A percentile compares a stretch with the other conserved stretches of the same genome.
Evolutionary conservation across 2,888 invertebrate genomes (phyloP).

Genomic region (Chromoteleia sp.): DNA sequence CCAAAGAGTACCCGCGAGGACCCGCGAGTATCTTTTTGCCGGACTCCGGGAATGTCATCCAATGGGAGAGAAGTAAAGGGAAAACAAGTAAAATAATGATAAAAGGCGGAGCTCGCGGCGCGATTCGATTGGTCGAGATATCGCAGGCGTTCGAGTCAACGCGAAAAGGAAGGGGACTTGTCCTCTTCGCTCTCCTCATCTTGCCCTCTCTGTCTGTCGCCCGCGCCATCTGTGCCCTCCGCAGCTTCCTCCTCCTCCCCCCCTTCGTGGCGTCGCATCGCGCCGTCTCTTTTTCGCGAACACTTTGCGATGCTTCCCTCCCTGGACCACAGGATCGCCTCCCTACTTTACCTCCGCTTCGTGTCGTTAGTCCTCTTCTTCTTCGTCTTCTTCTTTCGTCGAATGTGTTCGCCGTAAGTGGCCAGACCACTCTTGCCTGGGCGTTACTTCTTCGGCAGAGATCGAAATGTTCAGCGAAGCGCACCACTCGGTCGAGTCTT

Average conservation of each 20-base stretch:
- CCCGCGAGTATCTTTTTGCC: conserved; percentile 73
- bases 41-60: conserved; percentile 83
- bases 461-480: conserved; percentile 51
- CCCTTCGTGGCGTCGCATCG: too few relatives aligned
- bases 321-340: conserved; percentile 77
- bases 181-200: conserved; percentile 77
- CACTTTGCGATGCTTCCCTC: conserved; percentile 71
- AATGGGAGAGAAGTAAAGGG: conserved; percentile 84
- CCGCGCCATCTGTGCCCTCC: too few relatives aligned
- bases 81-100: conserved; percentile 85
- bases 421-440: conserved; percentile 59
- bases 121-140: conserved; percentile 85
- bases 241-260: conserved; percentile 26
- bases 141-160: conserved; percentile 84
- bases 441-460: conserved; percentile 53
- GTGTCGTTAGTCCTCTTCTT: conserved; percentile 69
- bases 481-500: conserved; percentile 47
- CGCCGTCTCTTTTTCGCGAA: conserved; percentile 50
- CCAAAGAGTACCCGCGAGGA: conserved; percentile 72
- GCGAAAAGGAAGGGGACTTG: conserved; percentile 78
- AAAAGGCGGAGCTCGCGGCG: conserved; percentile 84
- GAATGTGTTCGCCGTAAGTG: conserved; percentile 65
- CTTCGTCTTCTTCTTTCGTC: conserved; percentile 61
- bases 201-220: conserved; percentile 67
- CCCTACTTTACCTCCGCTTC: conserved; percentile 73